phyloP scores from a whole-genome alignment of 2,888 invertebrate genomes.

The Gymnoscelis rufifasciata region DNA sequence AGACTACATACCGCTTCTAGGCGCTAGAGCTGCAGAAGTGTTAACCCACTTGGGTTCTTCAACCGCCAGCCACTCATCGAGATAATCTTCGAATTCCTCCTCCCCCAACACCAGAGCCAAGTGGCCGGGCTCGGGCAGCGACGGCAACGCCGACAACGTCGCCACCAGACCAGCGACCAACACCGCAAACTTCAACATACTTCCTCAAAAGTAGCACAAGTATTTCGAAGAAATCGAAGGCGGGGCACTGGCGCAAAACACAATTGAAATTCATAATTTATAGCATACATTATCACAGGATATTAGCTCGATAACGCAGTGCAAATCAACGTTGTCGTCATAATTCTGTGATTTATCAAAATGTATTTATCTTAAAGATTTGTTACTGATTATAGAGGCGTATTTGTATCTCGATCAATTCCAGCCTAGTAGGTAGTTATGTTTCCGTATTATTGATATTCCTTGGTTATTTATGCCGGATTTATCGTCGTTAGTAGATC shows the following conservation, averaged over 20 bases:
- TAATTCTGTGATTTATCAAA: conserved; percentile 6
- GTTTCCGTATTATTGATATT: too few species aligned
- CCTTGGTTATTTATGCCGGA: too few species aligned
- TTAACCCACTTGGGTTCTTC: conserved; percentile 49
- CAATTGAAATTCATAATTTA: conserved; percentile 14
- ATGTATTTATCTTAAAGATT: not conserved
- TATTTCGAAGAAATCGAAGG: too few species aligned
- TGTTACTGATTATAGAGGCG: not conserved
- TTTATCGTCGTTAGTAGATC: too few species aligned
- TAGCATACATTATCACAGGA: conserved; percentile 10
- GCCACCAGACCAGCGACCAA: conserved; percentile 35
- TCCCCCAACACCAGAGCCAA: conserved; percentile 57
- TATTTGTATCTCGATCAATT: too few species aligned
- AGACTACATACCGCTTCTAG: conserved; percentile 45
- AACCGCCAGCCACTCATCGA: conserved; percentile 58
- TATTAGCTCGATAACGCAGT: not conserved
- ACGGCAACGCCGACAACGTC: conserved; percentile 35
- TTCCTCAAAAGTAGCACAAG: not conserved
- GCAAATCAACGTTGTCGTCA: conserved; percentile 4
- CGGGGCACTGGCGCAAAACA: conserved; percentile 15
- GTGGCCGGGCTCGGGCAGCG: conserved; percentile 55
- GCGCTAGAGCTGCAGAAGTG: conserved; percentile 25
- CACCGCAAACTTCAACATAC: conserved; percentile 31
- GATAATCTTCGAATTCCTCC: conserved; percentile 70
- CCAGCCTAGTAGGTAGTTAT: too few species aligned